A percentile compares a stretch with the other conserved stretches of the same genome.
Conservation (phyloP, 2,113 vertebrate species). For the Rissa tridactyla region DNA sequence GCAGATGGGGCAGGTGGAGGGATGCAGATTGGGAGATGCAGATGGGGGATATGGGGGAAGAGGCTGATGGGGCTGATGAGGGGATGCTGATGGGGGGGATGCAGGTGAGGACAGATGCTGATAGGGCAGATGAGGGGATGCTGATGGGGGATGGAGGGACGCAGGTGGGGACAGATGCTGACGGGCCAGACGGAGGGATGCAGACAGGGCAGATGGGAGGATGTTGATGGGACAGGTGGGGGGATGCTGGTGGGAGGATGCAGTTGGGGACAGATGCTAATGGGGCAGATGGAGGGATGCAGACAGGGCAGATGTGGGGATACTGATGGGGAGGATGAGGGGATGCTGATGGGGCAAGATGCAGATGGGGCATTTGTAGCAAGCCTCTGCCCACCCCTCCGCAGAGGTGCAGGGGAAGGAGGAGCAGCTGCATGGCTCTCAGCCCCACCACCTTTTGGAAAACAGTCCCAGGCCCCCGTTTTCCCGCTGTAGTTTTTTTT, state of each 20-base stretch:
- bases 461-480: not conserved
- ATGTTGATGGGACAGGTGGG: not conserved
- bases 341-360: not conserved
- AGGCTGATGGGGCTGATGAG: not conserved
- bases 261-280: not conserved
- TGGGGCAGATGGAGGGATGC: not conserved
- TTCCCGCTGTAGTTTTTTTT: not conserved
- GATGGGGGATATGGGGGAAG: not conserved
- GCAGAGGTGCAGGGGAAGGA: not conserved
- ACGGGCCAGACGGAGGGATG: not conserved
- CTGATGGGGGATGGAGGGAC: not conserved
- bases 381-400: not conserved
- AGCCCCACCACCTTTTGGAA: not conserved
- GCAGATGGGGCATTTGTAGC: not conserved
- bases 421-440: not conserved
- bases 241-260: not conserved
- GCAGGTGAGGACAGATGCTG: not conserved
- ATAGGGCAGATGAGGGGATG: not conserved
- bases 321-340: not conserved
- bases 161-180: not conserved
- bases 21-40: not conserved
- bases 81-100: not conserved
- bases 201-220: not conserved
- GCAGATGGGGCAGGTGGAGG: not conserved
- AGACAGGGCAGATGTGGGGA: not conserved